Evolutionary conservation across 2,113 vertebrate genomes (phyloP).

Genomic region (Rhagologus leucostigma): DNA sequence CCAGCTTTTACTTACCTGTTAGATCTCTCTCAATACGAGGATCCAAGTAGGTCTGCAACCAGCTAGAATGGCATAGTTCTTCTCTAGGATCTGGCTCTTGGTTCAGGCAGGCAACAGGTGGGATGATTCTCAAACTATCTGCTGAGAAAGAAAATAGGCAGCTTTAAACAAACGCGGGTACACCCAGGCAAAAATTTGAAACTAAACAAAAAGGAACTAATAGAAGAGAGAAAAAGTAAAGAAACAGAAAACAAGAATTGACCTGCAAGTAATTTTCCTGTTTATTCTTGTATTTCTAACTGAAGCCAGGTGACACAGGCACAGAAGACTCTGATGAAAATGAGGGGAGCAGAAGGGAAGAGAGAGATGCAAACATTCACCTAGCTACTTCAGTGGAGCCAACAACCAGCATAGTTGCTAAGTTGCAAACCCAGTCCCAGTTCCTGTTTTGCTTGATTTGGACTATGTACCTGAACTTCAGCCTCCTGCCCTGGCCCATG

Average conservation of each 20-base stretch:
- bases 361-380: background rate
- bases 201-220: background rate
- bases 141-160: background rate
- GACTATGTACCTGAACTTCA: constrained; percentile 16
- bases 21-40: background rate
- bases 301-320: background rate
- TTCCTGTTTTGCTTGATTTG: background rate
- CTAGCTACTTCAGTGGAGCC: background rate
- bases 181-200: background rate
- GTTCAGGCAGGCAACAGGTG: background rate
- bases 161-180: background rate
- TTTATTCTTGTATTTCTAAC: background rate
- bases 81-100: background rate
- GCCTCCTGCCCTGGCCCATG: background rate
- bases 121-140: background rate
- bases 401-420: background rate
- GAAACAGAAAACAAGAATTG: background rate
- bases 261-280: background rate
- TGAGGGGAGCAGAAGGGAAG: background rate
- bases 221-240: background rate
- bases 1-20: background rate
- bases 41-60: background rate
- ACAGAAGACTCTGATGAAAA: background rate
- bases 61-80: background rate
- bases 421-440: background rate